Evolutionary conservation across 2,113 vertebrate genomes (phyloP).

Genomic region (Bufo gargarizans): DNA sequence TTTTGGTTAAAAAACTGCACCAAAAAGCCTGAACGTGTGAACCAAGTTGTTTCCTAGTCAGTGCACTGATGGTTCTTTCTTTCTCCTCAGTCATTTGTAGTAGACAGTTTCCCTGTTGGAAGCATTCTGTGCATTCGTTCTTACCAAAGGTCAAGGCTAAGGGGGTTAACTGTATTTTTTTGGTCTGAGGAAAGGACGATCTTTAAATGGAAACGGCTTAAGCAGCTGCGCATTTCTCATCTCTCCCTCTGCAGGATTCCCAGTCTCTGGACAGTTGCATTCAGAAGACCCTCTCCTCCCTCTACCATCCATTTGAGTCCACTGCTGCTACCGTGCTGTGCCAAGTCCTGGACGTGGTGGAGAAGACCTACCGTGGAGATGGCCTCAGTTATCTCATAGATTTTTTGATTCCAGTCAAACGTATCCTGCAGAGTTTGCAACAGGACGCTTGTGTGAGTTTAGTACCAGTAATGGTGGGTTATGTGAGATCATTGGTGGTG

Average conservation of each 20-base stretch:
- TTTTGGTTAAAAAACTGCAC: too few species aligned
- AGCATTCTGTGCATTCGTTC: background rate
- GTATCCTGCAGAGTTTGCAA: slow-evolving; percentile 78
- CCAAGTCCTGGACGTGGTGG: slow-evolving; percentile 81
- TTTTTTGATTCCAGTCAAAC: slow-evolving; percentile 79
- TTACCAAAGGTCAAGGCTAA: slow-evolving; percentile 13
- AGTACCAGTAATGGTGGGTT: too few species aligned
- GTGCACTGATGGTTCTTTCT: too few species aligned
- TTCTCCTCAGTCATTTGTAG: background rate
- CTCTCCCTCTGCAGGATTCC: slow-evolving; percentile 71
- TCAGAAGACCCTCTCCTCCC: slow-evolving; percentile 72
- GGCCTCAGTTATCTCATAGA: slow-evolving; percentile 77
- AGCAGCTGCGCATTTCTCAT: slow-evolving; percentile 7
- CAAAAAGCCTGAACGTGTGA: too few species aligned
- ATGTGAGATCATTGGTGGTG: too few species aligned
- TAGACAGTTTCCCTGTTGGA: background rate
- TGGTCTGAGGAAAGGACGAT: background rate
- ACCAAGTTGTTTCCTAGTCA: too few species aligned
- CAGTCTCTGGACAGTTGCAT: slow-evolving; percentile 77
- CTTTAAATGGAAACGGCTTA: slow-evolving; percentile 18
- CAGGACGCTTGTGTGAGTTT: slow-evolving; percentile 82
- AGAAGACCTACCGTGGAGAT: slow-evolving; percentile 77
- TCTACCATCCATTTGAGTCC: slow-evolving; percentile 74
- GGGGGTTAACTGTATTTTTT: background rate
- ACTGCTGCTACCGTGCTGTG: slow-evolving; percentile 73